Evolutionary conservation across 2,797 vertebrate genomes (phyloP), one percentile per base, ranked within the genome.

Genomic region (Phoxinus dragarum): DNA sequence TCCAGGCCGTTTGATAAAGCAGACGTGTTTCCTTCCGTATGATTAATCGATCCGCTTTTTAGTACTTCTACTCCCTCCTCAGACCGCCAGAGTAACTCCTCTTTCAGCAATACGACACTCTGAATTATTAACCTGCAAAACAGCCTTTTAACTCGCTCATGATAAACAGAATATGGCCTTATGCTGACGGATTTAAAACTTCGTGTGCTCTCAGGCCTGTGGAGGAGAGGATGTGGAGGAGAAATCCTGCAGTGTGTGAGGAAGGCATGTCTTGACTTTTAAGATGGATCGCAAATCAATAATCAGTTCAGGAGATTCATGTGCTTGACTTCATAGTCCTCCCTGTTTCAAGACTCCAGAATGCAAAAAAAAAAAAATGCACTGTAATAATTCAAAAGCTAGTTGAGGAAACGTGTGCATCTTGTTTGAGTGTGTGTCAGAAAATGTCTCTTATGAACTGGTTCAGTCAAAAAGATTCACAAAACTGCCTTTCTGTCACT

Each of bases 91-190:
- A 59, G 54, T 17, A 31, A 78, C 61, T 75, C 76, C 75, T 84
- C 75, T 71, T 72, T 14, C 69, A 69, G 71, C 52, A 12, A 4
- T 66, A 34, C 77, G 72, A 76, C 14, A 56, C 42, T 17, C 31
- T 84, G 84, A 88, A 86, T 88, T 80, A 88, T 86, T 86, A 84
- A 84, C 84, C 71, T 44, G 44, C 76, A 81, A 86, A 86, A 67
- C 49, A 73, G 34, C 75, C 76, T 88, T 71, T 84, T 88, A 85
- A 85, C 67, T 79, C 71, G 66, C 31, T 79, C 17, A 59, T 78
- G 52, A 72, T 78, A 78, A 78, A 79, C 74, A 49, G 56, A 49
- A 78, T 56, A 49, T 31, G 14, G 69, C 59, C 74, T 69, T 75
- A 56, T 21, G 61, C 77, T 54, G 54, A 80, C 44, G 42, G 76